Base-by-base conservation (phyloP, 1,140 invertebrate species). In the Hesperophylax magnus region DNA sequence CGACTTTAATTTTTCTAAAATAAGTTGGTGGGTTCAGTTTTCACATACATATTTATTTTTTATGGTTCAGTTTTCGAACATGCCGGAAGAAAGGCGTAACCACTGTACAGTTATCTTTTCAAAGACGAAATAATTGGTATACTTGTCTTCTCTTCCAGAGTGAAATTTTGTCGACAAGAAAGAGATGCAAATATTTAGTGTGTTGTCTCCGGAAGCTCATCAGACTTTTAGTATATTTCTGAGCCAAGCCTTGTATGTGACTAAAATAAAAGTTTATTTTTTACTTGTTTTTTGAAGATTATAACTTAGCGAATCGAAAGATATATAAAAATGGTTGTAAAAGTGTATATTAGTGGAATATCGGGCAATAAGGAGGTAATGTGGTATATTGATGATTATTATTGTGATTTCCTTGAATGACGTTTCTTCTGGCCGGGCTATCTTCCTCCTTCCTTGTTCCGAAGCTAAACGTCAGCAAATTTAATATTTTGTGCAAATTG, bases 341-440 rank as follows among this genome's bases (percentile, higher is more conserved):
- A 96, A 93, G 93, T 97, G 82, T 97, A 96, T 89, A 92, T 97
- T 88, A 96, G 96, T 87, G 95, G 95, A 85, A 97, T 97, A 90
- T 96, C 95, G 86, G 96, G 95, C 82, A 97, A 96, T 88, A 97
- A 97, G 90, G 96, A 97, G 94, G 96, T 96, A 80, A 52, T 75
- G 58, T 65, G 31, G 52, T 63, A 39, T 75, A 24, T 54, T 53
- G 52, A 63, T 31, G 9, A 20, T 56, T n/a, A 54, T 56, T n/a
- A 60, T 72, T 72, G 17, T 39, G 2, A 67, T 78, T 54, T 79
- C 60, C 67, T 22, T 65, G 27, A 31, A 67, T 80, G 78, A 80
- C 78, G 78, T 80, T 80, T 80, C 78, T 63, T 74, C 63, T 80
- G 78, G 71, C 78, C 78, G 71, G 78, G 78, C 54, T 71, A 14